Percentiles rank a stretch among this genome's conserved stretches.
These are phyloP conservation scores for Rhogogaster chlorosoma DNA, from an alignment of 2,888 invertebrate genomes.

Conservation along the genomic window DNA sequence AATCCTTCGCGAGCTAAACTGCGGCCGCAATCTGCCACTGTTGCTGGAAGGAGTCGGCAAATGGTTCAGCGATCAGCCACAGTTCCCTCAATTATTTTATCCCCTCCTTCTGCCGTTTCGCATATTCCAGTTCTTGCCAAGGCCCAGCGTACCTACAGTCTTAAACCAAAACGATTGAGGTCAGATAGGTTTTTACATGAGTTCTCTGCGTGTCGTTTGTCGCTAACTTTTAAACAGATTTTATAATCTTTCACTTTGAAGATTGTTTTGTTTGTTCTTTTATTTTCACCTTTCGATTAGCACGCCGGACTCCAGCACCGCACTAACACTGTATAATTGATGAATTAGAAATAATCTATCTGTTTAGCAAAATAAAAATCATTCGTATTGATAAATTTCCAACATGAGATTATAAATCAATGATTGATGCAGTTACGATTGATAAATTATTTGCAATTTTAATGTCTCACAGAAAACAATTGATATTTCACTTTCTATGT, in stretches of 20 bases:
- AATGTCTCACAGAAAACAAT: background rate
- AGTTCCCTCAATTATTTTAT: slow-evolving; percentile 71
- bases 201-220: slow-evolving; percentile 63
- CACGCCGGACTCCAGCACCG: slow-evolving; percentile 2
- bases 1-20: slow-evolving; percentile 74
- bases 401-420: background rate
- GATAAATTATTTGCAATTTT: background rate
- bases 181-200: slow-evolving; percentile 67
- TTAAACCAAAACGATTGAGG: slow-evolving; percentile 76
- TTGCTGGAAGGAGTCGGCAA: slow-evolving; percentile 66
- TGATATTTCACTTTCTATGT: slow-evolving; percentile 10
- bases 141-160: slow-evolving; percentile 74
- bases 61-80: slow-evolving; percentile 74
- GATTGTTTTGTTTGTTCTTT: background rate
- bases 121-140: slow-evolving; percentile 72
- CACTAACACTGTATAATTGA: slow-evolving; percentile 21
- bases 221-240: slow-evolving; percentile 62
- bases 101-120: slow-evolving; percentile 67
- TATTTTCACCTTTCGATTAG: background rate
- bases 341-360: slow-evolving; percentile 20
- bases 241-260: background rate
- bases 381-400: background rate
- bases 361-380: background rate
- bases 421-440: background rate
- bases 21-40: slow-evolving; percentile 67